Evolutionary conservation across 2,888 invertebrate species (phyloP), one percentile per base, ranked within the genome.

Genomic region (Polia nebulosa): DNA sequence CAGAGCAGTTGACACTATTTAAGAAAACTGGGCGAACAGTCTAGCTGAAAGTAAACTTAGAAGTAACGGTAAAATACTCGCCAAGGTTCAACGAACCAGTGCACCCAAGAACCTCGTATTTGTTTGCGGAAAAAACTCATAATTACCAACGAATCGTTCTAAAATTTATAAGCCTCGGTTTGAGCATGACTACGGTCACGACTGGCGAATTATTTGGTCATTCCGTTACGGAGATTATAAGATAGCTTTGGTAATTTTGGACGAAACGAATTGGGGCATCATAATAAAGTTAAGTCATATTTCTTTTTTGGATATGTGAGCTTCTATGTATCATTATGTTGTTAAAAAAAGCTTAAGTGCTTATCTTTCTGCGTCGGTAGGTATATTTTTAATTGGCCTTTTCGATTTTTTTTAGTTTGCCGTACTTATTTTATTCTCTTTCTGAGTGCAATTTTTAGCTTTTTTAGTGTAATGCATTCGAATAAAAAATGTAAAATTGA

Each of bases 21-120:
- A 20, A 41, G 25, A 22, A 27, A 72, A 78, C 53, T 76, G 71
- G 70, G 64, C 78, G 58, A 59, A 72, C 78, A 80, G 86, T 89
- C 87, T 89, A 86, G 86, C 87, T 86, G 91, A 91, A 91, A 92
- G 92, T 91, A 91, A 92, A 90, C 85, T 85, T 80, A 78, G 81
- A 77, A 77, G 34, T 89, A 91, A 92, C 92, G 89, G 92, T 85
- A 89, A 64, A 61, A 70, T 57, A 65, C 70, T 66, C 79, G 84
- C 81, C 84, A 85, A 85, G 84, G 92, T 88, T 92, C 90, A 85
- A 87, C 82, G 89, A 92, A 88, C 92, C 76, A 70, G 70, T 81
- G 80, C 82, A 75, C 79, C 76, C 75, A 75, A 80, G 55, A 77
- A 75, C 86, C 83, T 75, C 66, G 73, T 76, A 80, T 91, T 82